Base-by-base conservation (phyloP, 2,797 vertebrate species). In the Gymnothorax reevesii region DNA sequence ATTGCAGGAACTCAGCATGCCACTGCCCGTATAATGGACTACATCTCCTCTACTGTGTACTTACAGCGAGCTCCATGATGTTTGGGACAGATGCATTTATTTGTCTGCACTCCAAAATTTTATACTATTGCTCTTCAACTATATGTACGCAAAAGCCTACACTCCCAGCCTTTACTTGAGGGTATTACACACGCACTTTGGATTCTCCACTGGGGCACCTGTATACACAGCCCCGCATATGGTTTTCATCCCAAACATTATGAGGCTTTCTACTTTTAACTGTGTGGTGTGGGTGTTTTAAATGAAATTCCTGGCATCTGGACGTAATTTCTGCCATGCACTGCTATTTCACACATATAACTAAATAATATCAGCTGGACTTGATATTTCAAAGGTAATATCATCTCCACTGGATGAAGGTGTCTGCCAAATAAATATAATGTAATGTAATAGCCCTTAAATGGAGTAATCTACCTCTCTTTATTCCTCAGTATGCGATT, bases 11-110 rank as follows among this genome's bases (percentile, higher is more conserved):
- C 82, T 71, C 54, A 66, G 73, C n/a, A 7, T 88, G 85, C 59
- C 57, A 55, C 73, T 27, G 15, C 1, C 86, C 88, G 88, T 87
- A 90, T 89, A 86, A 42, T 91, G 90, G 85, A 87, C 62, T 33
- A 80, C 22, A 27, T 88, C 82, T 89, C 82, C 83, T 89, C 87
- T 75, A 9, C 49, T 15, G 6, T 75, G 4, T 25, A 75, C 27
- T 27, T 42, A 7, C n/a, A 13, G 9, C 0, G 27, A 2, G 0
- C 25, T 73, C 22, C 33, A 42, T 42, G 2, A 42, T 42, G 33
- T 42, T 42, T 42, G 33, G 15, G 62, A 17, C 22, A 66, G 15
- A 66, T 1, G 13, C 62, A 66, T 42, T 42, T 42, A 42, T 42
- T 42, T 42, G 33, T 42, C 33, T 42, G 33, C 33, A 42, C 33